Conservation (phyloP, 2,888 invertebrate species). For the Catocala nupta region DNA sequence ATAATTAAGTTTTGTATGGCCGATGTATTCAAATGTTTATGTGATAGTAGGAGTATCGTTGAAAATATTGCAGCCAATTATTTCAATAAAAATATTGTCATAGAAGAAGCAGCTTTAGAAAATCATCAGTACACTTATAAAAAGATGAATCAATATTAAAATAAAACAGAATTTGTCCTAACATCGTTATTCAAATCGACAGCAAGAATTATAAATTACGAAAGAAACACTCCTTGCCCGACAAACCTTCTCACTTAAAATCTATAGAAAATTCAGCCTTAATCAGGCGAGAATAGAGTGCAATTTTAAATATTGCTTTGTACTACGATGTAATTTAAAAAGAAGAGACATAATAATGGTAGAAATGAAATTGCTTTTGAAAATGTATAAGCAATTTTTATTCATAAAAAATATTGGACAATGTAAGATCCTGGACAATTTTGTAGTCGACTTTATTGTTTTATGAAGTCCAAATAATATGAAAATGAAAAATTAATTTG, state of each 20-base stretch:
- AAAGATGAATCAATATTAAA: slow-evolving; percentile 9
- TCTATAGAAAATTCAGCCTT: slow-evolving; percentile 1
- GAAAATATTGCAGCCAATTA: no score
- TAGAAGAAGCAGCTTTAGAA: no score
- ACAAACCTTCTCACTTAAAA: slow-evolving; percentile 1
- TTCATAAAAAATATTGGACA: slow-evolving; percentile 19
- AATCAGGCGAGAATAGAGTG: not conserved
- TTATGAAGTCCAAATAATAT: no score
- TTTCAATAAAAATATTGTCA: no score
- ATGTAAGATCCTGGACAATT: no score
- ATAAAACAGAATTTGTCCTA: slow-evolving; percentile 21
- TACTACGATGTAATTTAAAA: slow-evolving; percentile 30
- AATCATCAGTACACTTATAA: not conserved
- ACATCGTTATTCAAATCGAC: slow-evolving; percentile 31
- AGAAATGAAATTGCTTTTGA: slow-evolving; percentile 30
- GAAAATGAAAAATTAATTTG: no score
- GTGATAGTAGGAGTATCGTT: no score
- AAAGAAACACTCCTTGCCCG: slow-evolving; percentile 22
- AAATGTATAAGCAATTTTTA: slow-evolving; percentile 24
- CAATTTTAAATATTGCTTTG: not conserved
- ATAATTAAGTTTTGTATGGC: no score
- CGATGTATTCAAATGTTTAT: no score
- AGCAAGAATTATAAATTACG: slow-evolving; percentile 35
- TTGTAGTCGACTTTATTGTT: no score
- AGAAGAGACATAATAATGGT: slow-evolving; percentile 19